Conservation (phyloP, 2,797 vertebrate genomes). For the Sebastes umbrosus region DNA sequence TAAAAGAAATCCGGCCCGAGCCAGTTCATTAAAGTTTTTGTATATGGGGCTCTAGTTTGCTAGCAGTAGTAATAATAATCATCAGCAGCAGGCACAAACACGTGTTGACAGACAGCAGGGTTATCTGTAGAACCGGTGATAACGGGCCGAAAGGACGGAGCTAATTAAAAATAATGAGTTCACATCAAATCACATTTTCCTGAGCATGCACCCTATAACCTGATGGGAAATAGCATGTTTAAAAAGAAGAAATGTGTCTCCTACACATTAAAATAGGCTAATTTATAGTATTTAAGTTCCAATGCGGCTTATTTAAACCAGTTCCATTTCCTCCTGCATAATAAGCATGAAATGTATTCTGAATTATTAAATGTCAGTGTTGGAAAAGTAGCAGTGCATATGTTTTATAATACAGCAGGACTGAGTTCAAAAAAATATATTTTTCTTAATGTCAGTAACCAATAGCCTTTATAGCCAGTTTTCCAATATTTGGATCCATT, state of each 20-base stretch:
- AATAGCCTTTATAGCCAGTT: background rate
- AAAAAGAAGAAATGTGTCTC: slow-evolving; percentile 6
- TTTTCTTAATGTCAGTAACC: background rate
- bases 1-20: slow-evolving; percentile 18
- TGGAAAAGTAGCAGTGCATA: background rate
- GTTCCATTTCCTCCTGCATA: slow-evolving; percentile 16
- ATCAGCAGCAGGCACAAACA: slow-evolving; percentile 33
- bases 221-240: slow-evolving; percentile 29
- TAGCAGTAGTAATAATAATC: slow-evolving; percentile 31
- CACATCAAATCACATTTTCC: slow-evolving; percentile 43
- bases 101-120: slow-evolving; percentile 52
- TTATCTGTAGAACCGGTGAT: slow-evolving; percentile 39
- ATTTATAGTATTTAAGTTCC: slow-evolving; percentile 30
- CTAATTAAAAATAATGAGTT: slow-evolving; percentile 68
- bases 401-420: background rate
- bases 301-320: slow-evolving; percentile 7
- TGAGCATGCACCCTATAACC: slow-evolving; percentile 10
- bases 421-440: background rate
- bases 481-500: background rate
- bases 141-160: slow-evolving; percentile 32
- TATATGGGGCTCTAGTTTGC: slow-evolving; percentile 1
- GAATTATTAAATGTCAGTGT: background rate
- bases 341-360: slow-evolving; percentile 14
- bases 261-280: background rate
- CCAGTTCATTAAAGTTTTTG: slow-evolving; percentile 47